Evolutionary conservation across 2,113 vertebrate species (phyloP).

Genomic region (Odontesthes bonariensis): DNA sequence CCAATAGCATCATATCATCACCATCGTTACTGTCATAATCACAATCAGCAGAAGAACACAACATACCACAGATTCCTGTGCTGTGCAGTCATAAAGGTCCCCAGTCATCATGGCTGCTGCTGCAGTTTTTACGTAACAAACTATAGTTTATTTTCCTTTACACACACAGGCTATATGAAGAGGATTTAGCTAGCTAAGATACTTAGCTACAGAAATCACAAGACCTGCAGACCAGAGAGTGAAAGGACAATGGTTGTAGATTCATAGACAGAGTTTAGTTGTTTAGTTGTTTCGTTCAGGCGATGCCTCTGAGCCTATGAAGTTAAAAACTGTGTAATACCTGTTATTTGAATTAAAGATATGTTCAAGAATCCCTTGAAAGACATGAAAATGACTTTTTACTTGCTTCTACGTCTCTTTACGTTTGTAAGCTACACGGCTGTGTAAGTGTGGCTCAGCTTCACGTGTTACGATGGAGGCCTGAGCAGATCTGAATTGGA

Average conservation of each 20-base stretch:
- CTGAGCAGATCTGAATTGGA: not conserved
- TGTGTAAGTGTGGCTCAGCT: not conserved
- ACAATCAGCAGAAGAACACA: conserved; percentile 62
- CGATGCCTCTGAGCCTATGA: not conserved
- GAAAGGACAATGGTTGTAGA: conserved; percentile 42
- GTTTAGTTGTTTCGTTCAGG: not conserved
- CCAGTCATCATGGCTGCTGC: conserved; percentile 62
- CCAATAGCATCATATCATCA: conserved; percentile 29
- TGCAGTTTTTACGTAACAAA: conserved; percentile 68
- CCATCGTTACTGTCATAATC: conserved; percentile 42
- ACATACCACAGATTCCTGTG: conserved; percentile 44
- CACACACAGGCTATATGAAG: conserved; percentile 69
- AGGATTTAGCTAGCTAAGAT: conserved; percentile 69
- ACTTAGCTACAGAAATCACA: conserved; percentile 73
- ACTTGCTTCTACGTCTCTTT: conserved; percentile 5
- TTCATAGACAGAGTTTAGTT: conserved; percentile 65
- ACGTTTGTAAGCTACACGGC: not conserved
- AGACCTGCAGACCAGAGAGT: conserved; percentile 51
- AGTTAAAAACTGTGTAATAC: not conserved
- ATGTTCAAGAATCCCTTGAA: too few species aligned
- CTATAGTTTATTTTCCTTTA: conserved; percentile 72
- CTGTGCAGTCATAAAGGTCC: conserved; percentile 39
- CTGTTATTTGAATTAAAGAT: not conserved
- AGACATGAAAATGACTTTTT: not conserved
- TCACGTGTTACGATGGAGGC: conserved; percentile 2